phyloP scores from a whole-genome alignment of 2,113 vertebrate species.

The Oenanthe oenanthe region DNA sequence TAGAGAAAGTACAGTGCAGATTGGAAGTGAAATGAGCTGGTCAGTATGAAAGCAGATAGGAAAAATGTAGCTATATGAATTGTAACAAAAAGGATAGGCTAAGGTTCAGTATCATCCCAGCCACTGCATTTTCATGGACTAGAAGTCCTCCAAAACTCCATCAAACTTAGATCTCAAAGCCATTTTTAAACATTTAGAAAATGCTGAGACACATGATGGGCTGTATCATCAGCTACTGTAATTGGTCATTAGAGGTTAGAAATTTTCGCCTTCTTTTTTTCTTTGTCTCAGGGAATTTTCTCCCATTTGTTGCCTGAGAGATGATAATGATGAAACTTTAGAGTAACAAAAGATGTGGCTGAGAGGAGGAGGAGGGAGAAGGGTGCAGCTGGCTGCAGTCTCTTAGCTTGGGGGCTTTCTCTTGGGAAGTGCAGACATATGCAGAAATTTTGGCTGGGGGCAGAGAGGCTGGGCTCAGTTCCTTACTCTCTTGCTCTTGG shows the following conservation, averaged over 20 bases:
- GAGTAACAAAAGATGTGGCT: not conserved
- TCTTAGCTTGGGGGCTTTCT: not conserved
- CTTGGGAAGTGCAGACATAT: not conserved
- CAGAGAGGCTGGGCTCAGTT: not conserved
- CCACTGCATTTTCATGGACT: not conserved
- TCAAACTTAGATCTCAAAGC: not conserved
- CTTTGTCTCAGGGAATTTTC: not conserved
- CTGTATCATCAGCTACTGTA: not conserved
- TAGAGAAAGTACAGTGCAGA: not conserved
- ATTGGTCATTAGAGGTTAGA: not conserved
- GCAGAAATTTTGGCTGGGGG: not conserved
- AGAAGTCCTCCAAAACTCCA: not conserved
- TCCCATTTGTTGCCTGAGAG: not conserved
- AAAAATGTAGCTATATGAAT: not conserved
- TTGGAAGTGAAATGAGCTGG: not conserved
- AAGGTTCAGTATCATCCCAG: not conserved
- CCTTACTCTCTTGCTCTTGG: not conserved
- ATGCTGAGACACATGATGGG: not conserved
- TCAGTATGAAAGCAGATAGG: not conserved
- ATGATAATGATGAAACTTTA: not conserved
- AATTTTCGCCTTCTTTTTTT: not conserved
- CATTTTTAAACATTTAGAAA: not conserved
- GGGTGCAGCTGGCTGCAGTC: not conserved
- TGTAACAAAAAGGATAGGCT: not conserved
- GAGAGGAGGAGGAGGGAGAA: not conserved